phyloP scores from a whole-genome alignment of 2,888 invertebrate genomes.

The Diabrotica balteata region DNA sequence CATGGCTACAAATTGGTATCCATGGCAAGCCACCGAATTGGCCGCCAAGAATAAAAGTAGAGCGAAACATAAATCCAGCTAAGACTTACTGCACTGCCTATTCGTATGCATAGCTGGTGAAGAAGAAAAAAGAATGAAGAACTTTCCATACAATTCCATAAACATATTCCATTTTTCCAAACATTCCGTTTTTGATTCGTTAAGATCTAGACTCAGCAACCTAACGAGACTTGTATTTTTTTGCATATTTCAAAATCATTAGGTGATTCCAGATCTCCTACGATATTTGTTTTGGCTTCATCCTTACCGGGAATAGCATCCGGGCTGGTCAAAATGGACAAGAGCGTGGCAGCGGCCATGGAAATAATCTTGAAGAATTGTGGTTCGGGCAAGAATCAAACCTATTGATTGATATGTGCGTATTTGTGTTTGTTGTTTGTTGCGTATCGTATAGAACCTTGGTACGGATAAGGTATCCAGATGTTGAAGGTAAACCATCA shows the following conservation, averaged over 20 bases:
- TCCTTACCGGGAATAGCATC: constrained; percentile 22
- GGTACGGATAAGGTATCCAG: constrained; percentile 70
- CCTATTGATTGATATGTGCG: constrained; percentile 12
- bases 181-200: too few relatives aligned
- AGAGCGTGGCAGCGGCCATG: constrained; percentile 70
- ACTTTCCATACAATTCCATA: too few relatives aligned
- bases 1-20: too few relatives aligned
- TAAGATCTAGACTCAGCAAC: neutral
- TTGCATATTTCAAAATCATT: constrained; percentile 75
- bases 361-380: constrained; percentile 67
- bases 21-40: too few relatives aligned
- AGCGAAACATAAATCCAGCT: too few relatives aligned
- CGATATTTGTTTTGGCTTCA: constrained; percentile 47
- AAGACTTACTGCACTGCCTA: too few relatives aligned
- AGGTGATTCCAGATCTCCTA: constrained; percentile 55
- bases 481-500: constrained; percentile 64
- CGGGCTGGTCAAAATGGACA: constrained; percentile 64
- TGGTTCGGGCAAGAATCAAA: constrained; percentile 60
- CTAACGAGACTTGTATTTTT: constrained; percentile 73
- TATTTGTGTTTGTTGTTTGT: constrained; percentile 47
- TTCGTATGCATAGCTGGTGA: too few relatives aligned
- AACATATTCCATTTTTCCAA: too few relatives aligned
- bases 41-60: too few relatives aligned
- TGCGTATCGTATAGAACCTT: constrained; percentile 67
- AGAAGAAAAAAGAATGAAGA: too few relatives aligned